Percentiles rank a stretch among this genome's conserved stretches.
These are phyloP conservation scores for Pherbina coryleti DNA, from an alignment of 2,888 invertebrate species.

Conservation along the genomic window DNA sequence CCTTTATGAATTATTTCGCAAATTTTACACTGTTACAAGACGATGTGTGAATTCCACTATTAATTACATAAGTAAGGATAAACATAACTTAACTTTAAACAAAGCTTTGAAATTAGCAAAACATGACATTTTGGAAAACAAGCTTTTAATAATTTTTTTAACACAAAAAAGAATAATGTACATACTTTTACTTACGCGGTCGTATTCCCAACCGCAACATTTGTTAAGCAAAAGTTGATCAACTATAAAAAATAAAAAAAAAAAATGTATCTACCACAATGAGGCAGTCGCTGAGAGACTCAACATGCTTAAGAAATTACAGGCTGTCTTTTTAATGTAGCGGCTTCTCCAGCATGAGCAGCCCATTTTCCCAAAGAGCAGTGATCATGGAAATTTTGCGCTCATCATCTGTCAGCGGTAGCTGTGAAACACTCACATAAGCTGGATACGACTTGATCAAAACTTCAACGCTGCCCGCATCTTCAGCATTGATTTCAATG, in stretches of 20 bases:
- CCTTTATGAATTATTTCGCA: no score
- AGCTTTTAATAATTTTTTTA: not conserved
- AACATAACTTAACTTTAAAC: not conserved
- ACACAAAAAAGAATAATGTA: not conserved
- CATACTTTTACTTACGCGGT: not conserved
- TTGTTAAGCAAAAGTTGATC: no score
- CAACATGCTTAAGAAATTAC: not conserved
- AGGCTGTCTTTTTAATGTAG: slow-evolving; percentile 46
- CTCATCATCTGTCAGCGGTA: slow-evolving; percentile 77
- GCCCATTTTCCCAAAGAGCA: slow-evolving; percentile 85
- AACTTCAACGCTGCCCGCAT: slow-evolving; percentile 78
- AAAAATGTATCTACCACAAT: not conserved
- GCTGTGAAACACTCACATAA: slow-evolving; percentile 78
- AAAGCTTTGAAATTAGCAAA: not conserved
- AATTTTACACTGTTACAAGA: no score
- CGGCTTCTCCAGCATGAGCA: slow-evolving; percentile 77
- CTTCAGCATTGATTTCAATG: slow-evolving; percentile 79
- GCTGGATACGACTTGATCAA: slow-evolving; percentile 83
- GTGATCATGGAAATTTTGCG: slow-evolving; percentile 78
- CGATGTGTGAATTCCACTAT: no score
- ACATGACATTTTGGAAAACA: not conserved
- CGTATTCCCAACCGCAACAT: not conserved
- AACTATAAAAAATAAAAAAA: not conserved
- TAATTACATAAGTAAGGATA: not conserved
- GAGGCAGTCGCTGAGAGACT: not conserved